Conservation (phyloP, 2,797 vertebrate genomes). For the Corythornis leucogaster region DNA sequence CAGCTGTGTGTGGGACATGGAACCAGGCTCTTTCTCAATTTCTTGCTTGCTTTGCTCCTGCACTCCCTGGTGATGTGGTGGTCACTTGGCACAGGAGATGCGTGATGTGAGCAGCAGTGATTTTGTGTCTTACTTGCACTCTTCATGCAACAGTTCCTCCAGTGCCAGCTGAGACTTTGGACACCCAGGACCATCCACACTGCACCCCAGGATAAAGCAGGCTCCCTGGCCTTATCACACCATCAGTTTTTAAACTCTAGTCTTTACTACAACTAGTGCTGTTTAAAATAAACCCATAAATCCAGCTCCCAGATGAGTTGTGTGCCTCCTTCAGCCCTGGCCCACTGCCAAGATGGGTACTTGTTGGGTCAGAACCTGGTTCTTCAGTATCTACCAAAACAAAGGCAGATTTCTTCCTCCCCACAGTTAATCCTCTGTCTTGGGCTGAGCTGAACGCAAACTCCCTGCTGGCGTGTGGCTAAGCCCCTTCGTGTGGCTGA, state of each 20-base stretch:
- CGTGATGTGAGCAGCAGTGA: accelerated
- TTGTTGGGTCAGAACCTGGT: accelerated
- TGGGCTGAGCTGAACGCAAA: neutral
- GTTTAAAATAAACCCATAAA: neutral
- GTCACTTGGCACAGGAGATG: neutral
- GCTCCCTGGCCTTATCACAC: neutral
- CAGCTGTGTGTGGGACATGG: neutral
- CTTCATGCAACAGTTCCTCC: accelerated
- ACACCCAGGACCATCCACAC: accelerated
- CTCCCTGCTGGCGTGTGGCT: accelerated
- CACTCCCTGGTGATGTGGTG: accelerated
- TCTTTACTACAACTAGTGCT: neutral
- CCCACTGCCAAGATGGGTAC: accelerated
- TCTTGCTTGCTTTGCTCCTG: neutral
- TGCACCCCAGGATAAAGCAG: accelerated
- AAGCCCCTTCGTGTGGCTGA: accelerated
- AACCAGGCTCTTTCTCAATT: neutral
- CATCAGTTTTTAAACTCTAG: neutral
- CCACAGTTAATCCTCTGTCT: neutral
- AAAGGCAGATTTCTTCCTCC: neutral
- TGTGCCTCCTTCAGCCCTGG: accelerated
- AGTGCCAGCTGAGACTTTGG: neutral
- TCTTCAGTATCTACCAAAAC: neutral
- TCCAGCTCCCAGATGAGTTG: neutral
- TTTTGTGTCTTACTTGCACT: neutral